A percentile compares a stretch with the other conserved stretches of the same genome.
Conservation (phyloP, 2,113 vertebrate species). For the Gadus macrocephalus region DNA sequence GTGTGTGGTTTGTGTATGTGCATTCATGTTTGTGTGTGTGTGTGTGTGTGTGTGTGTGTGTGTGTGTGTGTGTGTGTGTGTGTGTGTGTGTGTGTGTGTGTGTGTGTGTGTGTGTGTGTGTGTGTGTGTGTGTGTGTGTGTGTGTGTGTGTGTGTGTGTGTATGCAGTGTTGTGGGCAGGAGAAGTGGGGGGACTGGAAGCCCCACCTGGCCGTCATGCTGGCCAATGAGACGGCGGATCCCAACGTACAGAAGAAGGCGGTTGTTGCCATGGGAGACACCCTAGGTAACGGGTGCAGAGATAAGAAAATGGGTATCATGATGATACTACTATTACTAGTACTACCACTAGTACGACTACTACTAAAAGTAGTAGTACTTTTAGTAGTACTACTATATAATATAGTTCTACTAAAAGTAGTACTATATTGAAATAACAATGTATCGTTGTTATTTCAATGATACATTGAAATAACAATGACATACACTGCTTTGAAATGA, state of each 20-base stretch:
- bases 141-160: background rate
- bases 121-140: no score
- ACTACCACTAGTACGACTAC: background rate
- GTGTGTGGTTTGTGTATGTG: no score
- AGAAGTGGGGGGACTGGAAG: constrained; percentile 86
- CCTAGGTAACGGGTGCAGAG: constrained; percentile 68
- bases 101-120: background rate
- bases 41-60: no score
- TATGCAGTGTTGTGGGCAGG: constrained; percentile 77
- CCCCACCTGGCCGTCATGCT: constrained; percentile 87
- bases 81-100: background rate
- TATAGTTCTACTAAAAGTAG: no score
- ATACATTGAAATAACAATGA: background rate
- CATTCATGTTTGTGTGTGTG: no score
- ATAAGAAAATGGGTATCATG: no score
- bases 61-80: no score
- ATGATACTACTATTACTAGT: background rate
- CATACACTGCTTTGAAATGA: background rate
- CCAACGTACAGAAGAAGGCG: constrained; percentile 66
- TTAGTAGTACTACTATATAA: no score
- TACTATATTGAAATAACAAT: no score
- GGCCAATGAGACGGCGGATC: constrained; percentile 79
- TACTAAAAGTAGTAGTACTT: background rate
- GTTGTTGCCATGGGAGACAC: constrained; percentile 85
- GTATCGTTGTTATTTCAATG: no score